phyloP scores from a whole-genome alignment of 1,140 invertebrate genomes.

The Drosophila nikananu region DNA sequence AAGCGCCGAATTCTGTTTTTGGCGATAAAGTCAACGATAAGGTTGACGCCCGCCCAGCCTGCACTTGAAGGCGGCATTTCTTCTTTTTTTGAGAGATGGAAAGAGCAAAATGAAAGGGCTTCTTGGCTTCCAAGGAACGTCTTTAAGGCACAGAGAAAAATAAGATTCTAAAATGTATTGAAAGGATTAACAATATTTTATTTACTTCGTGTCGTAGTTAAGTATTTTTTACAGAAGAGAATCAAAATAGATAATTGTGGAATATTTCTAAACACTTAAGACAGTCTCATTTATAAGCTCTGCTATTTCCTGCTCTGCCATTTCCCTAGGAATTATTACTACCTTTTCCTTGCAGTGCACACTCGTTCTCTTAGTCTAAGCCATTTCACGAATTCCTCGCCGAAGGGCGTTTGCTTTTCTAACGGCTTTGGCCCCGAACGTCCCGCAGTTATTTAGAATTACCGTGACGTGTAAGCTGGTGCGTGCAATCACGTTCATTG shows the following conservation, averaged over 20 bases:
- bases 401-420: constrained; percentile 43
- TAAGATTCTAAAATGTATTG: not conserved
- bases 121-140: not conserved
- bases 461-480: constrained; percentile 46
- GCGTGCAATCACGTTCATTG: constrained; percentile 62
- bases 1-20: constrained; percentile 43
- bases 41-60: constrained; percentile 18
- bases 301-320: not conserved
- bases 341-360: not conserved
- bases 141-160: not conserved
- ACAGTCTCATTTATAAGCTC: not conserved
- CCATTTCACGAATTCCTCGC: constrained; percentile 37
- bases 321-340: too few species aligned
- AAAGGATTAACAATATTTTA: not conserved
- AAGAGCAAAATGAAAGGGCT: constrained; percentile 13
- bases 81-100: not conserved
- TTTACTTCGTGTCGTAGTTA: not conserved
- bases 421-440: constrained; percentile 50
- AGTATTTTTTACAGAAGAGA: not conserved
- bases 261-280: not conserved
- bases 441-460: constrained; percentile 60
- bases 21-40: constrained; percentile 51
- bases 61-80: constrained; percentile 21
- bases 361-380: not conserved
- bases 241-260: not conserved